A percentile compares a stretch with the other conserved stretches of the same genome.
These are phyloP conservation scores for Sternotherus odoratus DNA, from an alignment of 2,797 vertebrate species.

Conservation along the genomic window DNA sequence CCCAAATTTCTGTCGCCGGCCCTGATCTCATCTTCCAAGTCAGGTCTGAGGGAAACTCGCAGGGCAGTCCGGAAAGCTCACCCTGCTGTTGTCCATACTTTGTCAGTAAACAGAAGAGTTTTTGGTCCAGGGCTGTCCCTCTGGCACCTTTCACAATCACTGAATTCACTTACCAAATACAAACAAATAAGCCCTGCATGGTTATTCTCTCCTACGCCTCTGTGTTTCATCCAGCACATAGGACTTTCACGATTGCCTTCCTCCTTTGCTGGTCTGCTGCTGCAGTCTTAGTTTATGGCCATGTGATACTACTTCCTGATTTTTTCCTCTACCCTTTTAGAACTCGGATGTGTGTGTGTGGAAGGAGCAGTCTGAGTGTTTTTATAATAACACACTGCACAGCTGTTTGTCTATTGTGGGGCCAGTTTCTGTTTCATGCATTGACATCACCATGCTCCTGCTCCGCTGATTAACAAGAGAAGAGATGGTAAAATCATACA, in stretches of 20 bases:
- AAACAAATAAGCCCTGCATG: slow-evolving; percentile 64
- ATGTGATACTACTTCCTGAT: neutral
- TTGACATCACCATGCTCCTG: neutral
- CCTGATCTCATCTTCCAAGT: neutral
- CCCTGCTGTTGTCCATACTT: neutral
- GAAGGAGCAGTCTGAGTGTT: slow-evolving; percentile 32
- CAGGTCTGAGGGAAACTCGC: slow-evolving; percentile 18
- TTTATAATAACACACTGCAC: slow-evolving; percentile 14
- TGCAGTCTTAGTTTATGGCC: neutral
- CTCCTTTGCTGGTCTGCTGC: neutral
- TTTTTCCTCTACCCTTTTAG: slow-evolving; percentile 33
- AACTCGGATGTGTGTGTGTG: slow-evolving; percentile 28
- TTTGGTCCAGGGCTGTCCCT: slow-evolving; percentile 53
- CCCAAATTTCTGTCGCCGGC: no score
- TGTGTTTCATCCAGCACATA: neutral
- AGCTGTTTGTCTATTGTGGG: slow-evolving; percentile 42
- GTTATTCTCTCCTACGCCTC: neutral
- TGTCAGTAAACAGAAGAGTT: slow-evolving; percentile 50
- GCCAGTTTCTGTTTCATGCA: neutral
- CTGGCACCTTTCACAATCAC: slow-evolving; percentile 67
- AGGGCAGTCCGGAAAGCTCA: neutral
- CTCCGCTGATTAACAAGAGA: slow-evolving; percentile 15
- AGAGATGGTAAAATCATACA: neutral
- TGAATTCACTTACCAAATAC: slow-evolving; percentile 41
- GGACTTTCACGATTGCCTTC: neutral